phyloP scores from a whole-genome alignment of 2,113 vertebrate species.

The Hyla sarda region DNA sequence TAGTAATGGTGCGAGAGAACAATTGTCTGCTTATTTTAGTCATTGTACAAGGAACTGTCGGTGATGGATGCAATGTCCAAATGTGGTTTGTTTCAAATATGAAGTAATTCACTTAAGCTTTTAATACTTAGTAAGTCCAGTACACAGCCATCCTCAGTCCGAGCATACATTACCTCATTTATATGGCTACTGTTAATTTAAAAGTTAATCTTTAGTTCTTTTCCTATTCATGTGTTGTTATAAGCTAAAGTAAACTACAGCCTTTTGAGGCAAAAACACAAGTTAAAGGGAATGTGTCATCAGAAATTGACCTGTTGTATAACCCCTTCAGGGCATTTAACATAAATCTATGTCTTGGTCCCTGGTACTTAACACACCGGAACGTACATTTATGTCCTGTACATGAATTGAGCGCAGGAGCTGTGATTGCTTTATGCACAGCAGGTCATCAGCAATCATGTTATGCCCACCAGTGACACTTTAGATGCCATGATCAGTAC shows the following conservation, averaged over 20 bases:
- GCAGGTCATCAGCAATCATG: no score
- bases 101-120: not conserved
- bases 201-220: not conserved
- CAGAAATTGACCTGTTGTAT: no score
- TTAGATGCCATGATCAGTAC: no score
- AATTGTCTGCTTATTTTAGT: conserved; percentile 15
- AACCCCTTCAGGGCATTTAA: no score
- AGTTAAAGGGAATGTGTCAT: no score
- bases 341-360: no score
- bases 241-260: not conserved
- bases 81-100: not conserved
- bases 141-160: not conserved
- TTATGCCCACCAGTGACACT: no score
- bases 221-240: not conserved
- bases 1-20: not conserved
- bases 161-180: not conserved
- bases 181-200: not conserved
- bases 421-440: no score
- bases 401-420: no score
- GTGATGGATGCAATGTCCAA: not conserved
- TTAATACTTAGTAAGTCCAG: not conserved
- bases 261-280: no score
- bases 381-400: no score
- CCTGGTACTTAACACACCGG: no score
- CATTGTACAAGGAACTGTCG: not conserved